A percentile compares a stretch with the other conserved stretches of the same genome.
Evolutionary conservation across 2,113 vertebrate genomes (phyloP).

Genomic region (Peromyscus polionotus): DNA sequence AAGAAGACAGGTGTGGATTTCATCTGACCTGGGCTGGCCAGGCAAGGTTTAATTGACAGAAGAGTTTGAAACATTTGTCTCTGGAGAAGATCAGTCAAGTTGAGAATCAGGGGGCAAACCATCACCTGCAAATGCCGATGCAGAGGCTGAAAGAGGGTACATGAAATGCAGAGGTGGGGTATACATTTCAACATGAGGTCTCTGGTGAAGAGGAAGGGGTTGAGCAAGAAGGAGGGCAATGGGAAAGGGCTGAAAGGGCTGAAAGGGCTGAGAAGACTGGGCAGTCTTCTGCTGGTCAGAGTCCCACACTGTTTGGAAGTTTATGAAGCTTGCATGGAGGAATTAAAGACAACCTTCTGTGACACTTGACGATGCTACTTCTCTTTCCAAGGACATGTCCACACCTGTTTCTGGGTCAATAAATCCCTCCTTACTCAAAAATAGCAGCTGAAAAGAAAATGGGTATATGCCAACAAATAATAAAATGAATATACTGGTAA

Average conservation of each 20-base stretch:
- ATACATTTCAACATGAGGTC: not conserved
- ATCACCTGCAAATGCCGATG: not conserved
- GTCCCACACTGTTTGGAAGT: not conserved
- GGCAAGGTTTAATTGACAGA: not conserved
- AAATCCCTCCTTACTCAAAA: not conserved
- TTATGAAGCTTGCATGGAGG: accelerated
- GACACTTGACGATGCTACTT: not conserved
- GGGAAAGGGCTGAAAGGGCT: not conserved
- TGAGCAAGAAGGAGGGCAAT: not conserved
- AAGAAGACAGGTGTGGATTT: not conserved
- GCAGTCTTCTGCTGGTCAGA: too few relatives aligned
- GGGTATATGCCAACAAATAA: not conserved
- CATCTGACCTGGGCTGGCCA: not conserved
- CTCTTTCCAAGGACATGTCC: not conserved
- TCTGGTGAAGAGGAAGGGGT: not conserved
- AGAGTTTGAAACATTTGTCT: not conserved
- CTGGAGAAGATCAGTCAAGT: not conserved
- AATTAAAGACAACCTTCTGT: not conserved
- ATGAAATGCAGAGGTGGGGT: not conserved
- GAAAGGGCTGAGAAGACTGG: not conserved
- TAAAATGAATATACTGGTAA: not conserved
- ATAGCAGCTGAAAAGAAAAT: not conserved
- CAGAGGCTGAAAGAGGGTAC: not conserved
- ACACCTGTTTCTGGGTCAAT: not conserved
- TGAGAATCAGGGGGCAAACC: not conserved